Conservation (phyloP, 2,797 vertebrate genomes). For the Epinephelus awoara region DNA sequence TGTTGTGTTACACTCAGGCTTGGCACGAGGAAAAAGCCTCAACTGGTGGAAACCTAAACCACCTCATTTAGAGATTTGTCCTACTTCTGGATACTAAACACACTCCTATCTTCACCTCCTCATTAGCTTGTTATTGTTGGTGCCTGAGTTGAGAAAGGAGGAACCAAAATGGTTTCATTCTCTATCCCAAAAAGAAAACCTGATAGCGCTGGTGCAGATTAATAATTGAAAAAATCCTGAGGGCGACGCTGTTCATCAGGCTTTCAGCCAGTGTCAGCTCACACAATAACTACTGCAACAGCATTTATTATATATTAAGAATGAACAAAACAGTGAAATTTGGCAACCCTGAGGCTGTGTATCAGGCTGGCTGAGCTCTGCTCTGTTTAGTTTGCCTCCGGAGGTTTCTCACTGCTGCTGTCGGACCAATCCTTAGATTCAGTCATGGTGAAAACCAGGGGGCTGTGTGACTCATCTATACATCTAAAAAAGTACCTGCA, state of each 20-base stretch:
- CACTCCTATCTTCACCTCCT: constrained; percentile 46
- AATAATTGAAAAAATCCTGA: constrained; percentile 53
- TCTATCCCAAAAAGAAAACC: constrained; percentile 25
- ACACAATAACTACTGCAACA: constrained; percentile 31
- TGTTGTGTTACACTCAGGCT: constrained; percentile 54
- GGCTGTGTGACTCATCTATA: constrained; percentile 45
- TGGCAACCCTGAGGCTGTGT: constrained; percentile 39
- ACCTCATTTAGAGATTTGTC: constrained; percentile 26
- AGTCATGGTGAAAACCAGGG: constrained; percentile 7
- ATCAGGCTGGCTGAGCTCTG: constrained; percentile 46
- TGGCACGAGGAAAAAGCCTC: constrained; percentile 36
- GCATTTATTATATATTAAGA: constrained; percentile 42
- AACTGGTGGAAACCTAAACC: constrained; percentile 52
- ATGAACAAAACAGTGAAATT: constrained; percentile 43
- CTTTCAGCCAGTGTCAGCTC: constrained; percentile 46
- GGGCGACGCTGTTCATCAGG: constrained; percentile 50
- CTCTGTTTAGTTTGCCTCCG: constrained; percentile 38
- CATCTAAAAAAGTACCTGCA: background rate
- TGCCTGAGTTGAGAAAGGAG: constrained; percentile 24
- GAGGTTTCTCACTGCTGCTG: constrained; percentile 40
- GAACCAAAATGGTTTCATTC: constrained; percentile 28
- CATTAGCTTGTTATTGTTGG: constrained; percentile 38
- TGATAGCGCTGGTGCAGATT: constrained; percentile 42
- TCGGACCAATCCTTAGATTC: constrained; percentile 5
- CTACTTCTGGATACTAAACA: constrained; percentile 40